A percentile compares a stretch with the other conserved stretches of the same genome.
Evolutionary conservation across 2,797 vertebrate genomes (phyloP).

Genomic region (Sebastes steindachneri): DNA sequence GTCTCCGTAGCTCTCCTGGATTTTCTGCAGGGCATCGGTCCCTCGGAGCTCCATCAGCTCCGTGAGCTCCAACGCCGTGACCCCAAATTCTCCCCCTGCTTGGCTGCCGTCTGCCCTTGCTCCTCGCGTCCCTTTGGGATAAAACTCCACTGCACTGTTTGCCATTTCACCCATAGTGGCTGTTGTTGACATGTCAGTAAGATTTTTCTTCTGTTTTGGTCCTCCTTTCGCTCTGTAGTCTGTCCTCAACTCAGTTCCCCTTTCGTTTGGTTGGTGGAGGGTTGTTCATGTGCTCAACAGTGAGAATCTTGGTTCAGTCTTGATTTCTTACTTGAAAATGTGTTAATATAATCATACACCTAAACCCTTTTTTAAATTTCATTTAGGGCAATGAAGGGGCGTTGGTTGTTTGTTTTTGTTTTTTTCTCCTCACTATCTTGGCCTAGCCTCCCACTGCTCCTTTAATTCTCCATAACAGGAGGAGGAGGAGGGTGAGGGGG

Average conservation of each 20-base stretch:
- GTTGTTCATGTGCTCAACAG: conserved; percentile 67
- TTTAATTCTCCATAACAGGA: conserved; percentile 78
- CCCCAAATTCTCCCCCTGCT: conserved; percentile 87
- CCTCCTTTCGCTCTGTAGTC: conserved; percentile 49
- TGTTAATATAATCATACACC: neutral
- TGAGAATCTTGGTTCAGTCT: conserved; percentile 14
- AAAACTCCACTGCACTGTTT: conserved; percentile 91
- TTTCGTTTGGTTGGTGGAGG: conserved; percentile 36
- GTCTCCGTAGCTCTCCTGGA: conserved; percentile 88
- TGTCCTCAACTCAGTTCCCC: conserved; percentile 55
- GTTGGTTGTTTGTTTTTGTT: neutral
- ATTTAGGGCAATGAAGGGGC: neutral
- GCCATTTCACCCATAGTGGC: conserved; percentile 90
- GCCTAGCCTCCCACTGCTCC: conserved; percentile 55
- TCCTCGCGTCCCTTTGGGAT: conserved; percentile 86
- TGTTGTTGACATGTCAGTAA: conserved; percentile 80
- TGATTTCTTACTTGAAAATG: conserved; percentile 29
- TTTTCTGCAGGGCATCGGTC: conserved; percentile 88
- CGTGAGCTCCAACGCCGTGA: conserved; percentile 87
- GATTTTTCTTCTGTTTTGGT: conserved; percentile 31
- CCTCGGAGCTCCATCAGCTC: conserved; percentile 92
- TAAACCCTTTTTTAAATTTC: neutral
- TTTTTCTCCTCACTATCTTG: conserved; percentile 34
- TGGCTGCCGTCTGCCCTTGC: conserved; percentile 81
- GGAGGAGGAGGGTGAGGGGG: conserved; percentile 64